phyloP scores from a whole-genome alignment of 2,113 vertebrate species.

The Merops nubicus region DNA sequence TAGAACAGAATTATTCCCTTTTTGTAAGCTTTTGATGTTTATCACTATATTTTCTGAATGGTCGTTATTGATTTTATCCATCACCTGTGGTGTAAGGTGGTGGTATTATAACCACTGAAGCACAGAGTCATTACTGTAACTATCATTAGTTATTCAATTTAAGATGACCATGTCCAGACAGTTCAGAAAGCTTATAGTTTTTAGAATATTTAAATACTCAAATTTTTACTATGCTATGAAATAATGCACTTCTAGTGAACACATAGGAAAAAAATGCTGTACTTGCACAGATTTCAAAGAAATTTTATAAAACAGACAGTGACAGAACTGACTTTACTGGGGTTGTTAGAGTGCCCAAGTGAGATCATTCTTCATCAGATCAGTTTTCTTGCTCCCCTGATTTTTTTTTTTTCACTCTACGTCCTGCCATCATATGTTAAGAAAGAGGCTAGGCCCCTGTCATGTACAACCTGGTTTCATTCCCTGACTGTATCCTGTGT shows the following conservation, averaged over 20 bases:
- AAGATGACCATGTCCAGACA: background rate
- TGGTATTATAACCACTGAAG: background rate
- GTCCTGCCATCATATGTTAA: background rate
- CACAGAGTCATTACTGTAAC: background rate
- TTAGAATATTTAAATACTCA: background rate
- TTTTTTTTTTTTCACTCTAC: background rate
- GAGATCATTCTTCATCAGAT: background rate
- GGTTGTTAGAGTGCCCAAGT: background rate
- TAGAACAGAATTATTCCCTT: background rate
- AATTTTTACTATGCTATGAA: background rate
- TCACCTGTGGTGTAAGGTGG: background rate
- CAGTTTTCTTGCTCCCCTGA: background rate
- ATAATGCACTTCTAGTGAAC: background rate
- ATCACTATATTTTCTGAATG: background rate
- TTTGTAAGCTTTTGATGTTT: background rate
- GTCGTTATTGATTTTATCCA: background rate
- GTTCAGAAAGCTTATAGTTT: background rate
- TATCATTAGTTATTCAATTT: background rate
- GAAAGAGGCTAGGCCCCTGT: background rate
- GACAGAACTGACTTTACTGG: background rate
- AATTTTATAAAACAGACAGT: background rate
- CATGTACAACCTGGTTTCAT: background rate
- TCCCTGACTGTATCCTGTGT: background rate
- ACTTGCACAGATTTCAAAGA: background rate
- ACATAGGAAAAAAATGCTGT: rapidly evolving